Percentiles rank a stretch among this genome's conserved stretches.
phyloP scores from a whole-genome alignment of 2,797 vertebrate species.

The Esox lucius region DNA sequence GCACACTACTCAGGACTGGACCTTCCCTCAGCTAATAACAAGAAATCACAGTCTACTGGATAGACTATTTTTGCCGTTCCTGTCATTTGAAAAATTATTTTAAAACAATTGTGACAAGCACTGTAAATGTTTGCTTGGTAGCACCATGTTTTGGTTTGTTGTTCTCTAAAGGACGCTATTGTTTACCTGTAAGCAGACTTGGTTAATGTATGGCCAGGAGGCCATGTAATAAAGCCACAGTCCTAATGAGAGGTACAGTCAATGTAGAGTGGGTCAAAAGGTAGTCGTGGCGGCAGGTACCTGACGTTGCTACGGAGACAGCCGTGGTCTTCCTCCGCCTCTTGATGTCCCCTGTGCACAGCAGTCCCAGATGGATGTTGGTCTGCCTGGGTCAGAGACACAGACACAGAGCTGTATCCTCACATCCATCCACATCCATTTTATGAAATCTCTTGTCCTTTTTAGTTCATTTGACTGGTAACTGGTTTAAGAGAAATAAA shows the following conservation, averaged over 20 bases:
- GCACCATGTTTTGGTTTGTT: not conserved
- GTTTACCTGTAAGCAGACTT: not conserved
- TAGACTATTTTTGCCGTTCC: not conserved
- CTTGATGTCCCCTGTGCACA: slow-evolving; percentile 3
- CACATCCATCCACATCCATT: too few species aligned
- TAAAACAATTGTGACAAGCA: not conserved
- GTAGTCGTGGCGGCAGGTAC: slow-evolving; percentile 38
- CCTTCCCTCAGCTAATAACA: slow-evolving; percentile 5
- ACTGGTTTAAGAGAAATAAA: not conserved
- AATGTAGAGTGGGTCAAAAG: not conserved
- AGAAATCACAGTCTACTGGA: not conserved
- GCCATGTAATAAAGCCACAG: not conserved
- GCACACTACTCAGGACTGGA: not conserved
- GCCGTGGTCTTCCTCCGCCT: slow-evolving; percentile 72
- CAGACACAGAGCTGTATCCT: not conserved
- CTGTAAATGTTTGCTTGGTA: not conserved
- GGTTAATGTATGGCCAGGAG: not conserved
- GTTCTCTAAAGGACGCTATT: not conserved
- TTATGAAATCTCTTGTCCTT: too few species aligned
- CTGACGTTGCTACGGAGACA: slow-evolving; percentile 44
- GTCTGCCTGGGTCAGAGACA: not conserved
- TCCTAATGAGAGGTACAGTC: not conserved
- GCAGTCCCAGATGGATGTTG: slow-evolving; percentile 2
- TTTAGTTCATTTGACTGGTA: too few species aligned
- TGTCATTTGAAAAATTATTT: not conserved